Evolutionary conservation across 92 coral and sea anemone genomes (phyloP), one percentile per base, ranked within the genome.

Genomic region (Nematostella vectensis): DNA sequence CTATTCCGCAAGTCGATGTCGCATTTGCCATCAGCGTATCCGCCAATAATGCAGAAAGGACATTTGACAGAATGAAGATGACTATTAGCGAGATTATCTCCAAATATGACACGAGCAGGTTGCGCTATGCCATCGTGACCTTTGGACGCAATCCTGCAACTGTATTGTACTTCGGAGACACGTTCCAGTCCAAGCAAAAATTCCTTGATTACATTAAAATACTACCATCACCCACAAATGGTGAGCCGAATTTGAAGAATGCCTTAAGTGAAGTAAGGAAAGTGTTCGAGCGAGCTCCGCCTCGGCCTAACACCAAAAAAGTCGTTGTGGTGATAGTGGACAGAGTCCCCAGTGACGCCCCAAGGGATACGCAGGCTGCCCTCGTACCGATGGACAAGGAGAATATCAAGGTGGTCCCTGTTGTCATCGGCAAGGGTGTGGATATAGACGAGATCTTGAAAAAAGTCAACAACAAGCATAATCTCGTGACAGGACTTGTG

Each of bases 271-370:
- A 58, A 37, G 87, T 57, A 0, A 65, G 58, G 63, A 33, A 22
- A 25, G 16, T 58, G 54, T 85, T 85, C 37, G 79, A 61, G 16
- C 38, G 63, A 25, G 83, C 76, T 24, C 43, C 67, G 6, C 31
- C 77, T 16, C 83, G 95, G 20, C 83, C 88, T 13, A 71, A 80
- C 29, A 80, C 95, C 25, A 66, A 74, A 61, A 89, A 70, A 49
- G 59, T 81, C 3, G 61, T 89, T 21, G 89, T 89, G 1, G 75
- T 89, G 11, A 77, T 89, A 47, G 72, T 87, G 22, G 94, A 83
- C 23, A 68, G 58, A 36, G 29, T 68, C 25, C 63, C 53, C 1
- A 39, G 68, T 2, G 77, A 77, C 28, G 74, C 87, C 10, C 75
- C 82, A 2, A 83, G 81, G 45, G 67, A 33, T 38, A 70, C 75